Base-by-base conservation (phyloP, 1,140 invertebrate genomes). In the Lordiphosa clarofinis region DNA sequence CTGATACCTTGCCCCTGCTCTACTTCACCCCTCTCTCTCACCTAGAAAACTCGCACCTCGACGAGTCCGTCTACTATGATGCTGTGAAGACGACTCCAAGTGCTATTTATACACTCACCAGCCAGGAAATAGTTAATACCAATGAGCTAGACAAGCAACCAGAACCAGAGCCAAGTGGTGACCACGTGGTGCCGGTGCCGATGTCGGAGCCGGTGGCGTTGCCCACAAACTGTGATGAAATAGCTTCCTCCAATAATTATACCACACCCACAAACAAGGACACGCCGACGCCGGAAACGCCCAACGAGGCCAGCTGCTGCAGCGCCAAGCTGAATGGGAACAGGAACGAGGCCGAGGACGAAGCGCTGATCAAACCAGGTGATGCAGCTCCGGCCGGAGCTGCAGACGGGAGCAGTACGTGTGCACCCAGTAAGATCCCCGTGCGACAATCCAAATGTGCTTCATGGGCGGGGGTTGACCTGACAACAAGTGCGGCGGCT, bases 401-500 rank as follows among this genome's bases (percentile, higher is more conserved):
- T 70, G 39, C 40, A n/a, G 15, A 11, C 24, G 43, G 43, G 24
- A 44, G 24, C 24, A 44, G 31, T 12, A 44, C 43, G 12, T 44
- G 8, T 13, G 89, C 59, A 9, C 68, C 68, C 19, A 89, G 88
- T 58, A 89, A 88, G 64, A 89, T 89, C 44, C 88, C 88, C 38
- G 54, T 89, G 38, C 84, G 88, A 12, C 84, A 91, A 42, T 90
- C 90, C 59, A 92, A 92, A 73, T 91, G 91, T 75, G 90, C 91
- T 19, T 92, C 91, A 5, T 92, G 91, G 91, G 90, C 90, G 59
- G 91, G 91, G 2, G 89, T 88, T 50, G 89, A 87, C 24, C 46
- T 59, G 35, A 53, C 61, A 15, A 15, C 67, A 2, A 36, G 31
- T n/a, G 19, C 43, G 33, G 36, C 38, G 9, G 47, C 47, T 40